These are phyloP conservation scores for Triplophysa yarkandensis DNA, from an alignment of 2,797 vertebrate genomes.

Conservation along the genomic window DNA sequence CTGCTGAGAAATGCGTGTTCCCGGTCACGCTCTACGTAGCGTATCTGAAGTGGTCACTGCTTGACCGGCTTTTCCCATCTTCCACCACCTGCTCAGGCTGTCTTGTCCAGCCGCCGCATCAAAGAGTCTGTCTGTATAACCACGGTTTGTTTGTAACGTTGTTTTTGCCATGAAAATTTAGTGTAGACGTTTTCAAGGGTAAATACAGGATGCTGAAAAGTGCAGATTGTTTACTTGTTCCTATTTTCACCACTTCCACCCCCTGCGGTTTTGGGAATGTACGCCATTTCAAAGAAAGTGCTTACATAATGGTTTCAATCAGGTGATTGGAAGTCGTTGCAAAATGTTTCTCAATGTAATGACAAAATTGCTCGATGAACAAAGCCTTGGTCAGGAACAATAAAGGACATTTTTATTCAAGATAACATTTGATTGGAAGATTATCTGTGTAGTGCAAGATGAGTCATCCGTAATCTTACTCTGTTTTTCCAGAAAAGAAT, in stretches of 20 bases:
- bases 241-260: background rate
- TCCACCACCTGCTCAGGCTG: slow-evolving; percentile 12
- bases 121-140: background rate
- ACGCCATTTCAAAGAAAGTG: background rate
- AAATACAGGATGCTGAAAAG: slow-evolving; percentile 32
- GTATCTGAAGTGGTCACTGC: slow-evolving; percentile 39
- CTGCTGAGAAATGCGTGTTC: slow-evolving; percentile 25
- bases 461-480: background rate
- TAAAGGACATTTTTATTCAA: background rate
- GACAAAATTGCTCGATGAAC: background rate
- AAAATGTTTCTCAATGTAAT: background rate
- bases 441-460: background rate
- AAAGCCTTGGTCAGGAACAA: too few relatives aligned
- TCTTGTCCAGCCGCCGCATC: background rate
- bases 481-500: background rate
- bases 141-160: slow-evolving; percentile 10
- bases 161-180: slow-evolving; percentile 1
- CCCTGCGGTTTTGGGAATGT: slow-evolving; percentile 2
- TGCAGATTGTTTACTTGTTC: slow-evolving; percentile 20
- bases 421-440: background rate
- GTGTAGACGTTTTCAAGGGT: slow-evolving; percentile 1
- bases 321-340: background rate
- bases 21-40: slow-evolving; percentile 47
- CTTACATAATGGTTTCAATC: background rate
- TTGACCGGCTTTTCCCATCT: slow-evolving; percentile 37